These are phyloP conservation scores for Halictus quadricinctus DNA, from an alignment of 2,888 invertebrate species.

Conservation along the genomic window DNA sequence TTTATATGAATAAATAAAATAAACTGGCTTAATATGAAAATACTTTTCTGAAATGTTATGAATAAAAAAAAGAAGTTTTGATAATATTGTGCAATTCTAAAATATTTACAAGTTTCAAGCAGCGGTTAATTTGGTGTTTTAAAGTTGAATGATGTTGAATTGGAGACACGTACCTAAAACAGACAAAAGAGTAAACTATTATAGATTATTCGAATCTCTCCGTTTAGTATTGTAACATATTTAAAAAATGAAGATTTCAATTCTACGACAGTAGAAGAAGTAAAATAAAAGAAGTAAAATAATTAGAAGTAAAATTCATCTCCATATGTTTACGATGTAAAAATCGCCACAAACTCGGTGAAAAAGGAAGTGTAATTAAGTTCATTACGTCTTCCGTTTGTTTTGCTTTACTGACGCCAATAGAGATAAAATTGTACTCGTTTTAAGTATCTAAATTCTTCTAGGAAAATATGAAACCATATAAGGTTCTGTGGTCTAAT, in stretches of 20 bases:
- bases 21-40: neutral
- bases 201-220: neutral
- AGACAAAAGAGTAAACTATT: constrained; percentile 51
- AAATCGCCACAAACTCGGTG: too few species aligned
- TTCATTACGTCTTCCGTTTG: too few species aligned
- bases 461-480: too few species aligned
- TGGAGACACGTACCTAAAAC: constrained; percentile 73
- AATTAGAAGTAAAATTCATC: neutral
- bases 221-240: neutral
- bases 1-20: neutral
- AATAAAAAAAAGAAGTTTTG: neutral
- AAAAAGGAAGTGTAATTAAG: neutral
- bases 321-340: too few species aligned
- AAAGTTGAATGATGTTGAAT: constrained; percentile 17
- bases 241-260: neutral
- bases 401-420: neutral
- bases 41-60: neutral
- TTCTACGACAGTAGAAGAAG: neutral
- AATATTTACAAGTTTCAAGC: neutral
- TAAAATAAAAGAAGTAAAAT: too few species aligned
- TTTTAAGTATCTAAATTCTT: neutral
- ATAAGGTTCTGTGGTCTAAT: too few species aligned
- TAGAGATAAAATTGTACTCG: neutral
- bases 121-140: neutral
- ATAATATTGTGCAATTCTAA: neutral